Base-by-base conservation (phyloP, 2,888 invertebrate species). In the Dryobotodes eremita region DNA sequence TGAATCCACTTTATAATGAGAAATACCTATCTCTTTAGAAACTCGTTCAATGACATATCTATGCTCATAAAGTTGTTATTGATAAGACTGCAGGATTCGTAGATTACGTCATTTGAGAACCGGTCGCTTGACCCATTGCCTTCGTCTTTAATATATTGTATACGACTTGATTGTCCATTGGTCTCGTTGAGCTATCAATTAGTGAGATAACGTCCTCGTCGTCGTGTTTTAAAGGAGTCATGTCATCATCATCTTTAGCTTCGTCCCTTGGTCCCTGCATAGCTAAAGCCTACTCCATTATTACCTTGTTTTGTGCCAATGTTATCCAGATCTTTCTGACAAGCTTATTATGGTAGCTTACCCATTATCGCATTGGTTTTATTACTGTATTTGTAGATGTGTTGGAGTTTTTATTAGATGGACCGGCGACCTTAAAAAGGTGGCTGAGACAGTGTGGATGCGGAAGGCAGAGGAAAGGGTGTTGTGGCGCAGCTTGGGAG, bases 111-210 rank as follows among this genome's bases (percentile, higher is more conserved):
- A 86, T 61, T n/a, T 17, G 42, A 75, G 36, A 87, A 87, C 82
- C 65, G 75, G 85, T 87, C 81, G 68, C 23, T 78, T 86, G 87
- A 86, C 85, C 87, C 74, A 66, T 81, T 75, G 85, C 65, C 77
- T 72, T 65, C 71, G 55, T 69, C 46, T 77, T 65, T 74, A 71
- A 53, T 78, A 17, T 73, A 48, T 50, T 61, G 55, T 83, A 46
- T 17, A 65, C 15, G 69, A 36, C 76, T 73, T 68, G 36, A 77
- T 80, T 80, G 73, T 55, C 65, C 64, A 11, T 8, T 42, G 57
- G 57, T 65, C 64, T 69, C 13, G n/a, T 69, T 53, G 61, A 64
- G 42, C 50, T 46, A 61, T 75, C 76, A 70, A 77, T 69, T 62
- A 53, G 11, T 61, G 4, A 64, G 68, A 73, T 73, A 73, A 11